Percentiles rank a stretch among this genome's conserved stretches.
Conservation (phyloP, 2,113 vertebrate species). For the Cavia porcellus region DNA sequence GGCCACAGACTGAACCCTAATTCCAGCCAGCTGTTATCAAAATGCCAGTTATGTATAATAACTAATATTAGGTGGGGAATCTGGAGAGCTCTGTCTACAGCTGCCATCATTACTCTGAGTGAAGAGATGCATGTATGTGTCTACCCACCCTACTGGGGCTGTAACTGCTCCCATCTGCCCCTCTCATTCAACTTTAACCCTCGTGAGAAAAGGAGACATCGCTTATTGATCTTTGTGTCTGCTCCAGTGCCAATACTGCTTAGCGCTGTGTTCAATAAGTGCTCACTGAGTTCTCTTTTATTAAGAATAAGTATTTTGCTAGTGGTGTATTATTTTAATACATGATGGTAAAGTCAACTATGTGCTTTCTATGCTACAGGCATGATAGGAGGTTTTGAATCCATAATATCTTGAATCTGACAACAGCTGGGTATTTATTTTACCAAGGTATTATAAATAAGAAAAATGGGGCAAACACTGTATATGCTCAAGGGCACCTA, state of each 20-base stretch:
- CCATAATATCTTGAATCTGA: neutral
- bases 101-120: too few species aligned
- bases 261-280: neutral
- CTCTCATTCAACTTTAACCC: neutral
- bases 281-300: neutral
- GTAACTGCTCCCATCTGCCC: neutral
- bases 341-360: neutral
- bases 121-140: neutral
- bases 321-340: neutral
- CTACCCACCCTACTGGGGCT: rapidly evolving
- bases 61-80: neutral
- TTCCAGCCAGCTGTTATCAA: neutral
- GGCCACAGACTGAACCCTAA: neutral
- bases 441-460: neutral
- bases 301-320: neutral
- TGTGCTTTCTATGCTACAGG: neutral
- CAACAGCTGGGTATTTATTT: neutral
- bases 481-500: neutral
- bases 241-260: neutral
- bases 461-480: neutral
- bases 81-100: too few species aligned
- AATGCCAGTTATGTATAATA: neutral
- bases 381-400: neutral
- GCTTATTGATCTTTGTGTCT: neutral
- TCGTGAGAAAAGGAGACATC: neutral